Percentiles rank a stretch among this genome's conserved stretches.
These are phyloP conservation scores for Gasteruption jaculator DNA, from an alignment of 2,888 invertebrate genomes.

Conservation along the genomic window DNA sequence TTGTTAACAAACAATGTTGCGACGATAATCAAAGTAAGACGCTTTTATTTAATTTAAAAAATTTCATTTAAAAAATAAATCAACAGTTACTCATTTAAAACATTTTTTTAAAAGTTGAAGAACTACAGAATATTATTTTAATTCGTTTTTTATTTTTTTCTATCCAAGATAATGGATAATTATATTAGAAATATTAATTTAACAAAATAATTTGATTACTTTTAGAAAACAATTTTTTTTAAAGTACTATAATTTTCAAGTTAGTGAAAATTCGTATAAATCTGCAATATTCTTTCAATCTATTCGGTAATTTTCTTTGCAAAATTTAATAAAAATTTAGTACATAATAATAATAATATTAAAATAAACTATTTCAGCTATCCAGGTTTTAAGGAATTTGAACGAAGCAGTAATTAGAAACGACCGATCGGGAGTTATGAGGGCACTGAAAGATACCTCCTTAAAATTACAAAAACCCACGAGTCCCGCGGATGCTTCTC, in stretches of 20 bases:
- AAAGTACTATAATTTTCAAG: too few species aligned
- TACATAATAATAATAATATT: too few species aligned
- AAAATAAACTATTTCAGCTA: conserved; percentile 33
- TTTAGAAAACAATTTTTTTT: too few species aligned
- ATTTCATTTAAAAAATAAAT: not conserved
- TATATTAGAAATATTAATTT: too few species aligned
- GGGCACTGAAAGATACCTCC: conserved; percentile 53
- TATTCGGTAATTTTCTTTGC: too few species aligned
- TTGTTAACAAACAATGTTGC: conserved; percentile 58
- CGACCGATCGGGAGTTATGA: conserved; percentile 54
- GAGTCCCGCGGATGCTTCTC: conserved; percentile 54
- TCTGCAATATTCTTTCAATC: too few species aligned
- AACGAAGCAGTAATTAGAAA: conserved; percentile 60
- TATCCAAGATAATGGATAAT: not conserved
- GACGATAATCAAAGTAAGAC: conserved; percentile 58
- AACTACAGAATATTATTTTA: conserved; percentile 3
- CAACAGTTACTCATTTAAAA: too few species aligned
- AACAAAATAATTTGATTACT: too few species aligned
- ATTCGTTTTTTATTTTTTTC: conserved; percentile 4
- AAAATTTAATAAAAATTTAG: too few species aligned
- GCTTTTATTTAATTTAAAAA: too few species aligned
- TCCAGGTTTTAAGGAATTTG: conserved; percentile 57
- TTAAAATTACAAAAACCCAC: conserved; percentile 51
- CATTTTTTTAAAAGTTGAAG: too few species aligned
- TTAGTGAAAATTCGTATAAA: too few species aligned